Evolutionary conservation across 53 echinoderm and acorn worm species (phyloP).

Genomic region (Actinopyga echinites): DNA sequence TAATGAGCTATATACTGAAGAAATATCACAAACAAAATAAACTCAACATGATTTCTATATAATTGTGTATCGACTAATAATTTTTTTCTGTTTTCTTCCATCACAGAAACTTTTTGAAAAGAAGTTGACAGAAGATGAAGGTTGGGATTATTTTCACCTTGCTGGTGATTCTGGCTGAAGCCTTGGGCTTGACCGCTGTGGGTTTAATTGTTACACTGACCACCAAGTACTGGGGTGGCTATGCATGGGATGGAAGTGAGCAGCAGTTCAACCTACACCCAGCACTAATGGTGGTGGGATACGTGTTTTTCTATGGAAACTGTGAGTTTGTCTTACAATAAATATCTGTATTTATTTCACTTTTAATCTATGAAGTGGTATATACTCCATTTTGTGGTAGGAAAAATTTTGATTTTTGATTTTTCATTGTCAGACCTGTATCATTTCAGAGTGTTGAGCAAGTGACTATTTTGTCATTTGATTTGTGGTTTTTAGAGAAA

Average conservation of each 20-base stretch:
- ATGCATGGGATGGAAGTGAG: constrained; percentile 74
- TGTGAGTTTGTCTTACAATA: constrained; percentile 53
- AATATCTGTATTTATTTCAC: not conserved
- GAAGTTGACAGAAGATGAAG: not conserved
- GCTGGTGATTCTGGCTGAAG: constrained; percentile 68
- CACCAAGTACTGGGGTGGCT: constrained; percentile 76
- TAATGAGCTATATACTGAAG: no score
- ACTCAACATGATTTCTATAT: no score
- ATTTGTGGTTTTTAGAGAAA: no score
- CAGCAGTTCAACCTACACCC: constrained; percentile 93
- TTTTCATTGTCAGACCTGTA: not conserved
- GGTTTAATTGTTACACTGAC: constrained; percentile 66
- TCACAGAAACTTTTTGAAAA: no score
- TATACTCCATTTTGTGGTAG: not conserved
- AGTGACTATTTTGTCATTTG: no score
- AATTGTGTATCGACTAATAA: no score
- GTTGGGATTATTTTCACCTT: constrained; percentile 33
- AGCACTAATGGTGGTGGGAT: constrained; percentile 71
- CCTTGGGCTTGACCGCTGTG: constrained; percentile 58
- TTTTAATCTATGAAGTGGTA: not conserved
- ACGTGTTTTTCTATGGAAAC: constrained; percentile 87
- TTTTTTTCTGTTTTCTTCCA: no score
- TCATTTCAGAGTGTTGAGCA: no score
- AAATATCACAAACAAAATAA: no score
- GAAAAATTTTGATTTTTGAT: not conserved